Conservation (phyloP, 2,797 vertebrate species). For the Menidia menidia region DNA sequence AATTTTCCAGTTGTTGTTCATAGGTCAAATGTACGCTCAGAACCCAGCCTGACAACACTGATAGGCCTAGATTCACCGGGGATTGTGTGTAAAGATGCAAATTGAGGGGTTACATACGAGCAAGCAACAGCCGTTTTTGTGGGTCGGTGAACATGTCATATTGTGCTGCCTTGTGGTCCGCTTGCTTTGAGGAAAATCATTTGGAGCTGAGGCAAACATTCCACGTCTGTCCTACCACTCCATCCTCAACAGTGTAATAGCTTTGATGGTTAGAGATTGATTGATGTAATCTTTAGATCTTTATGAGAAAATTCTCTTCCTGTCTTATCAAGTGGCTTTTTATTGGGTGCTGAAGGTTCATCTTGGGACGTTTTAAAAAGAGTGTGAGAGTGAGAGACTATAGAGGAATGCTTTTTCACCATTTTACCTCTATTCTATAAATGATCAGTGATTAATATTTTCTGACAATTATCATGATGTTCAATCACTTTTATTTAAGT, state of each 20-base stretch:
- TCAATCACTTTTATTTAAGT: constrained; percentile 32
- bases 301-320: constrained; percentile 50
- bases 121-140: constrained; percentile 26
- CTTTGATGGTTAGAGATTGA: constrained; percentile 49
- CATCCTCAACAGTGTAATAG: constrained; percentile 40
- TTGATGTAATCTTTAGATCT: constrained; percentile 55
- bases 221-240: constrained; percentile 41
- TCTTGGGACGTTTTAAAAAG: constrained; percentile 37
- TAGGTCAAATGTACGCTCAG: constrained; percentile 21
- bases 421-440: constrained; percentile 16
- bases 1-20: constrained; percentile 27
- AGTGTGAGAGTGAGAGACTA: constrained; percentile 21
- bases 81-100: constrained; percentile 34
- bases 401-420: background rate
- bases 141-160: constrained; percentile 42
- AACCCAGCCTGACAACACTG: constrained; percentile 35
- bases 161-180: constrained; percentile 21
- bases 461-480: constrained; percentile 34
- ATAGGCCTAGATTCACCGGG: constrained; percentile 44
- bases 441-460: constrained; percentile 33
- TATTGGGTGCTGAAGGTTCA: constrained; percentile 43
- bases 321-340: constrained; percentile 64
- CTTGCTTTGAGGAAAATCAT: constrained; percentile 24
- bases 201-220: constrained; percentile 19
- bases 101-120: constrained; percentile 49